Conservation (phyloP, 2,888 invertebrate genomes). For the Stictocephala bisonia region DNA sequence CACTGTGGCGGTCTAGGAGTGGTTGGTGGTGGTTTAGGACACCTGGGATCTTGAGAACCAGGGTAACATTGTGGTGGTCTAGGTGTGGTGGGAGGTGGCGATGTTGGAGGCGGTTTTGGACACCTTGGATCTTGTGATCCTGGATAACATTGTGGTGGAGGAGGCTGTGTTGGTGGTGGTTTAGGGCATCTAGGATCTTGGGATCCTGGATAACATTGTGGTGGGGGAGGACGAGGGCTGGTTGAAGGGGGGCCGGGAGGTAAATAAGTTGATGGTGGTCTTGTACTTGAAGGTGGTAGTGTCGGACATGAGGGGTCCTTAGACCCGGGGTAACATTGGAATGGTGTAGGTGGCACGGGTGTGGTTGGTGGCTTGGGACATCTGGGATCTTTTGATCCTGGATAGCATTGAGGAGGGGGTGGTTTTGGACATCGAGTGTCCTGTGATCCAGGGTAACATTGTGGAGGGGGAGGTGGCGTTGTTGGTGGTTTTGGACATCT, state of each 20-base stretch:
- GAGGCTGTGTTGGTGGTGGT: slow-evolving; percentile 50
- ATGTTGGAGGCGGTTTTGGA: no score
- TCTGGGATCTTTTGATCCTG: slow-evolving; percentile 61
- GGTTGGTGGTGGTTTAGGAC: slow-evolving; percentile 48
- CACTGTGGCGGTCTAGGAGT: no score
- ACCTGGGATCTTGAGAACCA: slow-evolving; percentile 52
- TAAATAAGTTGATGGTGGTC: no score
- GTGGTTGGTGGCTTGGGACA: slow-evolving; percentile 54
- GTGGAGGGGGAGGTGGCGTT: slow-evolving; percentile 58
- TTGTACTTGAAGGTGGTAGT: slow-evolving; percentile 63
- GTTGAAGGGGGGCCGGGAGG: no score
- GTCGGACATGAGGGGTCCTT: slow-evolving; percentile 56
- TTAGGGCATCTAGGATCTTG: slow-evolving; percentile 60
- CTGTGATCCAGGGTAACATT: slow-evolving; percentile 60
- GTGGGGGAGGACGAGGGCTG: slow-evolving; percentile 31
- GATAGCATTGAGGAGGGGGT: slow-evolving; percentile 58
- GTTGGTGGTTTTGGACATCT: slow-evolving; percentile 54
- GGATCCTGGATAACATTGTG: slow-evolving; percentile 55
- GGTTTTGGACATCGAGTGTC: slow-evolving; percentile 63
- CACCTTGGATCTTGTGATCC: slow-evolving; percentile 63
- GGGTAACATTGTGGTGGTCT: slow-evolving; percentile 55
- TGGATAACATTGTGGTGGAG: slow-evolving; percentile 59
- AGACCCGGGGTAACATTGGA: slow-evolving; percentile 60
- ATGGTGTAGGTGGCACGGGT: slow-evolving; percentile 53
- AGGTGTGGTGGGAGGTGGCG: slow-evolving; percentile 59